Evolutionary conservation across 2,888 invertebrate species (phyloP), one percentile per base, ranked within the genome.

Genomic region (Subacronicta megacephala): DNA sequence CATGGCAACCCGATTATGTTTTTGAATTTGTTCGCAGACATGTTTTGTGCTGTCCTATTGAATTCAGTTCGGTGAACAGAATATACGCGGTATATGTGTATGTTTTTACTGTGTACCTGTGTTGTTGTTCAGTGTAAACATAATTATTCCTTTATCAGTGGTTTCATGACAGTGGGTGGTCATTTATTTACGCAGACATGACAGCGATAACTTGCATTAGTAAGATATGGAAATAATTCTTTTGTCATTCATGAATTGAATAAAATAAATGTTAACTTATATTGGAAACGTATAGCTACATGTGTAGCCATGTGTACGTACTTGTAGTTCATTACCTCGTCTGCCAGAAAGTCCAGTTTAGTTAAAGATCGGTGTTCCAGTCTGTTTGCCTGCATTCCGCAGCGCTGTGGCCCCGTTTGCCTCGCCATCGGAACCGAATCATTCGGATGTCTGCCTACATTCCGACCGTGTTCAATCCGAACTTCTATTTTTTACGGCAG

Each of bases 341-440:
- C 46, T 69, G 74, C 69, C 76, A 70, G 81, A 81, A 72, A 81
- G 75, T 83, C 84, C 82, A 76, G 82, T 76, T 75, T 77, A 74
- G 69, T 77, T 80, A 81, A 83, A 81, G 81, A 83, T 79, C 78
- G 72, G 78, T 78, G 89, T 91, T 91, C 90, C 89, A 91, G 84
- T 90, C 91, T 90, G 89, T 84, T 92, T 87, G 79, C 59, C 78
- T 68, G 81, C 85, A 89, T 86, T 84, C 88, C 85, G 78, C 74
- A 58, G 61, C 62, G 80, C 76, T 62, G 63, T 83, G 85, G 81
- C 86, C 88, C 74, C 79, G 81, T 83, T 89, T 73, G 65, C 74
- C 60, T 80, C 68, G 62, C 68, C 70, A 76, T 82, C 76, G 72
- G 78, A 78, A 75, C 80, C 66, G 70, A 81, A 83, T 78, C 70